Evolutionary conservation across 2,797 vertebrate species (phyloP).

Genomic region (Trachurus trachurus): DNA sequence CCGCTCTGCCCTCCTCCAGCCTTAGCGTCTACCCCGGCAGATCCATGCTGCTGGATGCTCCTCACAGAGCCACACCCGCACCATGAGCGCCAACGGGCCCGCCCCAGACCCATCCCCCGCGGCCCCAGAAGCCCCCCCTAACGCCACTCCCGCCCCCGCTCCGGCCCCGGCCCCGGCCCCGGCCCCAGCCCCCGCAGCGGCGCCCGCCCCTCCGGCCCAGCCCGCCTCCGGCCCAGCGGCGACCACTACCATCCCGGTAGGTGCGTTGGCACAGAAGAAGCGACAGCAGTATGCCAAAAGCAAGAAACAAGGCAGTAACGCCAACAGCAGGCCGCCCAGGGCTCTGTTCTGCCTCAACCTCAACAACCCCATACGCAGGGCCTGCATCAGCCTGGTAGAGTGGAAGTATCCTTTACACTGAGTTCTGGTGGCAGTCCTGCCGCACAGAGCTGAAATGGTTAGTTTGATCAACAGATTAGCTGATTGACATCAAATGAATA

Average conservation of each 20-base stretch:
- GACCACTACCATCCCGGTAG: slow-evolving; percentile 88
- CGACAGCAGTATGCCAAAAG: slow-evolving; percentile 99
- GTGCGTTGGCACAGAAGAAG: slow-evolving; percentile 99
- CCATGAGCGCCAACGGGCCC: slow-evolving; percentile 94
- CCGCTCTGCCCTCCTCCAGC: slow-evolving; percentile 88
- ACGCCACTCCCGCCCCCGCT: slow-evolving; percentile 80
- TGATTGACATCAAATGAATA: neutral
- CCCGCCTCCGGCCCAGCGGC: slow-evolving; percentile 71
- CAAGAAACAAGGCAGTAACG: slow-evolving; percentile 98
- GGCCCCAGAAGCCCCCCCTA: slow-evolving; percentile 83
- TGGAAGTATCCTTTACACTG: slow-evolving; percentile 98
- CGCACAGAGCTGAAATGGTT: neutral
- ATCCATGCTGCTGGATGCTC: slow-evolving; percentile 94
- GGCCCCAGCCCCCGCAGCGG: slow-evolving; percentile 60
- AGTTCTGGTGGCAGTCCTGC: neutral
- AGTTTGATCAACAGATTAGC: neutral
- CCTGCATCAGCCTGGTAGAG: slow-evolving; percentile 99
- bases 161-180: slow-evolving; percentile 87
- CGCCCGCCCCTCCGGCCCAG: slow-evolving; percentile 68
- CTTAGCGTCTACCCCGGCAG: slow-evolving; percentile 91
- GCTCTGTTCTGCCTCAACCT: slow-evolving; percentile 99
- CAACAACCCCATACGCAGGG: slow-evolving; percentile 98
- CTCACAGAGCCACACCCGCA: slow-evolving; percentile 94
- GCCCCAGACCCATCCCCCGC: slow-evolving; percentile 84
- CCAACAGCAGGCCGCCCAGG: slow-evolving; percentile 95